phyloP scores from a whole-genome alignment of 1,140 invertebrate genomes.

The Drosophila leontia region DNA sequence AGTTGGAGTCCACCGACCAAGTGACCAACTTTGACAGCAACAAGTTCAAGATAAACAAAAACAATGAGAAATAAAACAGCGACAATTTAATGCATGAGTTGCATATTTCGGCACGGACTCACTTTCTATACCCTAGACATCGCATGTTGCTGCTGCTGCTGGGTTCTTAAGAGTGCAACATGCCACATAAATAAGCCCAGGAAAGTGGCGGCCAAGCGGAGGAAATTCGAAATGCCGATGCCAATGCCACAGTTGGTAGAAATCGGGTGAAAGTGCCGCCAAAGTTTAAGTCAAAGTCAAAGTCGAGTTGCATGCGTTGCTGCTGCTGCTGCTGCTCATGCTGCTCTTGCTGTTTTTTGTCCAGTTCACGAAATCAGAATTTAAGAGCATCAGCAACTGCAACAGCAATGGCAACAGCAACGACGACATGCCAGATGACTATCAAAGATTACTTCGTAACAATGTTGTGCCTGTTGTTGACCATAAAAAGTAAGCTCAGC shows the following conservation, averaged over 20 bases:
- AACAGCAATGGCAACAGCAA: constrained; percentile 37
- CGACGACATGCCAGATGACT: constrained; percentile 72
- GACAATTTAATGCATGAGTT: constrained; percentile 83
- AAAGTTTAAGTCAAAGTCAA: constrained; percentile 61
- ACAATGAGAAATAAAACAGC: constrained; percentile 82
- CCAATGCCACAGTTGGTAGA: constrained; percentile 60
- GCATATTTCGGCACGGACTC: constrained; percentile 72
- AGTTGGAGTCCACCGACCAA: constrained; percentile 50
- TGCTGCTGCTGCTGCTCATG: constrained; percentile 1
- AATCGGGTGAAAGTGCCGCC: constrained; percentile 81
- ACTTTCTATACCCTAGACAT: constrained; percentile 56
- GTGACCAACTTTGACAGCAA: constrained; percentile 81
- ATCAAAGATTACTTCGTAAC: constrained; percentile 74
- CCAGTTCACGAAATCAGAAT: constrained; percentile 79
- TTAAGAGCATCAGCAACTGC: constrained; percentile 67
- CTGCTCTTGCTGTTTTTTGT: constrained; percentile 27
- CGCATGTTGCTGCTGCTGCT: constrained; percentile 44
- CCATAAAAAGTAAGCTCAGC: constrained; percentile 74
- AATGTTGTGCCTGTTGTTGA: constrained; percentile 53
- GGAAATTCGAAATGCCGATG: constrained; percentile 76
- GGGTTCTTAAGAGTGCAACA: constrained; percentile 74
- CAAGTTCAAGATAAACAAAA: constrained; percentile 81
- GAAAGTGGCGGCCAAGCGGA: constrained; percentile 36
- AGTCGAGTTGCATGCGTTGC: constrained; percentile 70
- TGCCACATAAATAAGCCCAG: constrained; percentile 78